Base-by-base conservation (phyloP, 1,140 invertebrate genomes). In the Phthorimaea operculella region DNA sequence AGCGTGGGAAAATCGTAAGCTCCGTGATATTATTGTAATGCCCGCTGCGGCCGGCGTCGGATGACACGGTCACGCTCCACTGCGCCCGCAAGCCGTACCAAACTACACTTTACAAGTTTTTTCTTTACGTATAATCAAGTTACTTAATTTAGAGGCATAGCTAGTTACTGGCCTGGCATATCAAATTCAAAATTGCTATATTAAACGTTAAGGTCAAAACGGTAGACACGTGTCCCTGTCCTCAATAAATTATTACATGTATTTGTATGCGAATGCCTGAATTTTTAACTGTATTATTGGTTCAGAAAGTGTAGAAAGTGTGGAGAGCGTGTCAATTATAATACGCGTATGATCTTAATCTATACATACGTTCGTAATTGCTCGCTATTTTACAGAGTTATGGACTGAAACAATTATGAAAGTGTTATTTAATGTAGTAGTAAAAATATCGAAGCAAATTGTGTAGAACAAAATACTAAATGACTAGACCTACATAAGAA, bases 1-100 rank as follows among this genome's bases (percentile, higher is more conserved):
- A 59, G 57, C 74, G 76, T 81, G 74, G 71, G 76, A 79, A 81
- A 77, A 68, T 66, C 16, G 17, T 54, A 53, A 52, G 33, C 52
- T 48, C 45, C 21, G 21, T 28, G 49, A 64, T 69, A 71, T 72
- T 62, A 72, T 70, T 70, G 62, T 64, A 58, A 70, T 55, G 62
- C 54, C 55, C 54, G 61, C 58, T 58, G 65, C 64, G 61, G 36
- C 36, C 10, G 62, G 62, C 64, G 57, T 68, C 63, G 59, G 67
- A 72, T 77, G 68, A 74, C 68, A 66, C 60, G 68, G 69, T 67
- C 68, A 74, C 64, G 68, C 64, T 68, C 39, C 42, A 59, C 52
- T 28, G 21, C 21, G 6, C 21, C 21, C 49, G 56, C 21, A n/a
- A n/a, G 21, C 21, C 21, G 21, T 28, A 28, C 21, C 6, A 28